Percentiles rank a stretch among this genome's conserved stretches.
phyloP scores from a whole-genome alignment of 1,140 invertebrate genomes.

The Neomicropteryx cornuta region DNA sequence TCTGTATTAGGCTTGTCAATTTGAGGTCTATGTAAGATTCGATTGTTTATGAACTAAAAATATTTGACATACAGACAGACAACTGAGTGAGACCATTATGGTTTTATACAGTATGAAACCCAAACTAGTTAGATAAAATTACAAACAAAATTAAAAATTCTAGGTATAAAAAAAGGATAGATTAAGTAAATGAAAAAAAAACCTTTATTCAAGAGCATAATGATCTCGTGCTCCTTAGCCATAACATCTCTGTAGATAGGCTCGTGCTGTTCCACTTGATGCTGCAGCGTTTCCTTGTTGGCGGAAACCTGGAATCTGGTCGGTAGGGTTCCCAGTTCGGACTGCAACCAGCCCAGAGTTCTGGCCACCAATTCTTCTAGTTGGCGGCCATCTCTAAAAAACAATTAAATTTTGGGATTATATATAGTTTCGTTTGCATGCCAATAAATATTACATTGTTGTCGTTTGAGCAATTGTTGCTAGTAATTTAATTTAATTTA shows the following conservation, averaged over 20 bases:
- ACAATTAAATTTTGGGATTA: conserved; percentile 3
- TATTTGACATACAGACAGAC: too few species aligned
- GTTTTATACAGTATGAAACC: not conserved
- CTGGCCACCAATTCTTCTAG: conserved; percentile 77
- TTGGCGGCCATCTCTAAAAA: conserved; percentile 61
- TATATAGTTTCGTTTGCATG: too few species aligned
- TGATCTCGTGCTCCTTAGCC: conserved; percentile 84
- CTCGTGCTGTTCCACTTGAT: conserved; percentile 81
- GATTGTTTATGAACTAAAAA: too few species aligned
- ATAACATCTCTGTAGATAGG: conserved; percentile 81
- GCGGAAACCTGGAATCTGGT: conserved; percentile 77
- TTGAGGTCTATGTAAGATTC: conserved; percentile 1
- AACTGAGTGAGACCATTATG: too few species aligned
- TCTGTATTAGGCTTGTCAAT: too few species aligned
- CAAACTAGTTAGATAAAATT: not conserved
- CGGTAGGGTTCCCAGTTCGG: conserved; percentile 61
- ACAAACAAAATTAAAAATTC: not conserved
- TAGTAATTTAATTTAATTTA: too few species aligned
- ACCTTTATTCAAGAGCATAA: conserved; percentile 89
- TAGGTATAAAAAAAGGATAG: too few species aligned
- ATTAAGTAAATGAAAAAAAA: too few species aligned
- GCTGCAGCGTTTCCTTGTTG: conserved; percentile 67
- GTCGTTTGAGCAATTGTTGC: too few species aligned
- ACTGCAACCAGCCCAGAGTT: conserved; percentile 78
- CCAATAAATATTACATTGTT: too few species aligned